Conservation (phyloP, 2,113 vertebrate species). For the Meles meles region DNA sequence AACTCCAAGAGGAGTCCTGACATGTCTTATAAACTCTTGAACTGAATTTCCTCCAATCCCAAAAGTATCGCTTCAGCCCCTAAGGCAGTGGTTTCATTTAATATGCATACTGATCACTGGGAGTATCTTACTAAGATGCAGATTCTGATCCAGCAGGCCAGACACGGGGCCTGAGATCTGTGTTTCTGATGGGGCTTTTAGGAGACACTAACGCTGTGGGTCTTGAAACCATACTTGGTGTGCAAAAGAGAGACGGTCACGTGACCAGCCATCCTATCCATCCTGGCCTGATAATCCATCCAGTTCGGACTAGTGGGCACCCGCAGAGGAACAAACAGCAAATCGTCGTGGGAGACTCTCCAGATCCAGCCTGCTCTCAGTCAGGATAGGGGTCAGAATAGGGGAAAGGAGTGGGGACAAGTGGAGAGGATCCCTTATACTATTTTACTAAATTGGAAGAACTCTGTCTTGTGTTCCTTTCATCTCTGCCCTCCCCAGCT, state of each 20-base stretch:
- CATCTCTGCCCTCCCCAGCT: neutral
- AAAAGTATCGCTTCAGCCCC: neutral
- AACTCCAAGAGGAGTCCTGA: neutral
- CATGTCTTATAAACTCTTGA: neutral
- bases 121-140: neutral
- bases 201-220: neutral
- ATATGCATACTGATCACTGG: rapidly evolving
- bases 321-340: neutral
- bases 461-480: neutral
- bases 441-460: neutral
- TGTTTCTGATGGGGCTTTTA: neutral
- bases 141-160: neutral
- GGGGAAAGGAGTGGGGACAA: neutral
- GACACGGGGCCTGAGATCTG: neutral
- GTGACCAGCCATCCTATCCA: neutral
- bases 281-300: neutral
- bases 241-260: neutral
- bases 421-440: neutral
- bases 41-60: neutral
- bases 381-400: rapidly evolving
- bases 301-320: neutral
- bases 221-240: too few species aligned
- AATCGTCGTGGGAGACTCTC: neutral
- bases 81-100: neutral
- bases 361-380: neutral